Base-by-base conservation (phyloP, 2,888 invertebrate species). In the Cephalotes varians region DNA sequence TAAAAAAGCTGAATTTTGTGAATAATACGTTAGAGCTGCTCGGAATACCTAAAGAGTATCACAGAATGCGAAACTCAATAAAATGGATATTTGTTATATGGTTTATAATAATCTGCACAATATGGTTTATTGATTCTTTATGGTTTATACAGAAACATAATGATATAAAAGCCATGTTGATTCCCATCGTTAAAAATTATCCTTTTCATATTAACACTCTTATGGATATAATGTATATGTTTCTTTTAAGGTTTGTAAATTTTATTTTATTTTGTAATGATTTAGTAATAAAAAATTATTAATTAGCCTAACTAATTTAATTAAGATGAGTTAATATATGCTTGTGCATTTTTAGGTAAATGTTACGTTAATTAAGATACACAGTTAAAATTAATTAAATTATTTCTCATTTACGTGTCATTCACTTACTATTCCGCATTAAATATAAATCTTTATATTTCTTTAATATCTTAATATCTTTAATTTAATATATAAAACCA, bases 21-120 rank as follows among this genome's bases (percentile, higher is more conserved):
- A 49, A 74, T 21, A 18, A 74, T n/a, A 74, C 74, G 7, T 64
- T 74, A 12, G 25, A 74, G 37, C 6, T 18, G 0, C 62, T 74
- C 10, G 74, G 62, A n/a, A 74, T 31, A 10, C 18, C 73, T 1
- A 74, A 51, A 2, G 34, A 74, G 64, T 74, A 64, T 51, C 12
- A 0, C 12, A 47, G 5, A 51, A 51, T 64, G 0, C 49, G 12
- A 62, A 74, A 64, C 2, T 37, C 21, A 15, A 15, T 74, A 25
- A 74, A 51, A 1, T 25, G 25, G 34, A 18, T 58, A 34, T 34
- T 64, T 1, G 28, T 51, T 62, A 7, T 7, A 2, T 74, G 74
- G 62, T 15, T 62, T 5, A 25, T 37, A 18, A 25, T 49, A 0
- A 18, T 74, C 0, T 49, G 25, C 9, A n/a, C 25, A 2, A 25